Conservation (phyloP, 2,888 invertebrate species). For the Anthrax anthrax region DNA sequence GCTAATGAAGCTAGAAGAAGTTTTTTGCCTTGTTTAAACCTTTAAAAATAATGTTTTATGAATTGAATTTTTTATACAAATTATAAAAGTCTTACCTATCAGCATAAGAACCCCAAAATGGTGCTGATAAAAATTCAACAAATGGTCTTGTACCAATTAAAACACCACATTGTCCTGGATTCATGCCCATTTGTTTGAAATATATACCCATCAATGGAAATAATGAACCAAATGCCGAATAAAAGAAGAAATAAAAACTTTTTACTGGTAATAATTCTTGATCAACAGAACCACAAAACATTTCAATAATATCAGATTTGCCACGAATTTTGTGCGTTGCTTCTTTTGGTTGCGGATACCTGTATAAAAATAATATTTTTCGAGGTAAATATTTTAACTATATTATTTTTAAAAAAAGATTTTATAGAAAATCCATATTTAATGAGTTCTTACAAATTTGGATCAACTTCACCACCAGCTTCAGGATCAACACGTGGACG, state of each 20-base stretch:
- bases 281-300: conserved; percentile 69
- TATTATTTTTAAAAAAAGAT: not conserved
- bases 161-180: conserved; percentile 86
- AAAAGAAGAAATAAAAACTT: conserved; percentile 98
- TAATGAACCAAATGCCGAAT: conserved; percentile 94
- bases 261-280: conserved; percentile 89
- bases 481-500: conserved; percentile 71
- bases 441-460: conserved; percentile 53
- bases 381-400: not conserved
- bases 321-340: conserved; percentile 82
- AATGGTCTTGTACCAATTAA: conserved; percentile 93
- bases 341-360: conserved; percentile 75
- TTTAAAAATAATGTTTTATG: too few relatives aligned
- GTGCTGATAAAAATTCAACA: conserved; percentile 92
- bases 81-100: conserved; percentile 44
- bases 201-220: conserved; percentile 98
- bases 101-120: conserved; percentile 94
- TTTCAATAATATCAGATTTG: conserved; percentile 68
- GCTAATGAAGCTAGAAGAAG: conserved; percentile 79
- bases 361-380: conserved; percentile 23
- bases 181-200: conserved; percentile 99
- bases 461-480: conserved; percentile 75
- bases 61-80: too few relatives aligned
- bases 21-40: conserved; percentile 74
- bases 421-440: too few relatives aligned